Evolutionary conservation across 1,140 invertebrate genomes (phyloP).

Genomic region (Eriocheir sinensis): DNA sequence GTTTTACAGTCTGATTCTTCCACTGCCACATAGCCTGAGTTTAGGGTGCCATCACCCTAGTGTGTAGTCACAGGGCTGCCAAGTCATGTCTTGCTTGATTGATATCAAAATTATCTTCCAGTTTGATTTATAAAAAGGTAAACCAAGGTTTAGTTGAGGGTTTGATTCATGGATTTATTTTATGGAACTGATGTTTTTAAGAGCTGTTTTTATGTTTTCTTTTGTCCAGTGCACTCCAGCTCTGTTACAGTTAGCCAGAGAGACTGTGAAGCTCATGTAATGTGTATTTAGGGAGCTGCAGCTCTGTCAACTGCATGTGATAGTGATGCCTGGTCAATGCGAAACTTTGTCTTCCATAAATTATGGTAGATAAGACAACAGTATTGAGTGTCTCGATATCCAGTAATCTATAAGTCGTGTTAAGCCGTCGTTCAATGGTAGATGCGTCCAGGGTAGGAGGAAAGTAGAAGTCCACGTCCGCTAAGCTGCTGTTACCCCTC

Average conservation of each 20-base stretch:
- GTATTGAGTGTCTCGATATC: constrained; percentile 60
- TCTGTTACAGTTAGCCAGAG: not conserved
- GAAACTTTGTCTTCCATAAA: constrained; percentile 73
- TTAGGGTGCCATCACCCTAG: not conserved
- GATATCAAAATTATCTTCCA: not conserved
- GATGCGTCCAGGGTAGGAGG: not conserved
- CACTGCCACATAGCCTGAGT: not conserved
- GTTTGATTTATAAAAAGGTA: not conserved
- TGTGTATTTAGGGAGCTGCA: constrained; percentile 58
- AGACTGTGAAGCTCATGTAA: constrained; percentile 3
- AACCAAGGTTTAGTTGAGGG: not conserved
- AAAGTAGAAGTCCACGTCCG: not conserved
- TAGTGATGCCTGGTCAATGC: constrained; percentile 70
- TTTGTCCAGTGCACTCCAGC: not conserved
- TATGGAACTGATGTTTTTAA: not conserved
- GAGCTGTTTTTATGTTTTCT: not conserved
- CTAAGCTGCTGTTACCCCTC: not conserved
- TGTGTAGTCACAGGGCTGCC: not conserved
- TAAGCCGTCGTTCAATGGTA: not conserved
- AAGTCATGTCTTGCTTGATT: not conserved
- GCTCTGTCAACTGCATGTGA: constrained; percentile 71
- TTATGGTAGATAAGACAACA: constrained; percentile 69
- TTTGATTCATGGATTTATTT: not conserved
- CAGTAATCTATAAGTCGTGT: no score
- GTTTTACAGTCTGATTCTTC: not conserved